Conservation (phyloP, 1,140 invertebrate genomes). For the Conus betulinus region DNA sequence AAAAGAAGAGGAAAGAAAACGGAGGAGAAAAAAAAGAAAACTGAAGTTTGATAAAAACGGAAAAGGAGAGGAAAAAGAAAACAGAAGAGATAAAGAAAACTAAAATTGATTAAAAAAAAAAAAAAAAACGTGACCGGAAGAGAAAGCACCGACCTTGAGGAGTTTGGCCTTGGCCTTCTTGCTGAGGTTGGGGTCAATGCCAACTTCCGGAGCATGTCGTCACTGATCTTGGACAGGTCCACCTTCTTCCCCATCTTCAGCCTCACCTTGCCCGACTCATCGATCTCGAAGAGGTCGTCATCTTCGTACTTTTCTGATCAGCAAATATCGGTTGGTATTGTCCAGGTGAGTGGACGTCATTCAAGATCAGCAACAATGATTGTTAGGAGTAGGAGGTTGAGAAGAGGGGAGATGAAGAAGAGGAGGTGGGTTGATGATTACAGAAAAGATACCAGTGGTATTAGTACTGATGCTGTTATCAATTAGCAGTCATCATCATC, state of each 20-base stretch:
- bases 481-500: too few relatives aligned
- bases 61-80: too few relatives aligned
- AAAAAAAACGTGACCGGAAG: too few relatives aligned
- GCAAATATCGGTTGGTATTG: neutral
- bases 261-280: conserved; percentile 58
- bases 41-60: neutral
- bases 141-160: conserved; percentile 55
- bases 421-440: too few relatives aligned
- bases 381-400: neutral
- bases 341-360: neutral
- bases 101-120: too few relatives aligned
- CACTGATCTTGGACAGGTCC: conserved; percentile 63
- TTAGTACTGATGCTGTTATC: too few relatives aligned
- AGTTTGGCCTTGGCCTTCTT: conserved; percentile 61
- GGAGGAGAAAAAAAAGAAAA: too few relatives aligned
- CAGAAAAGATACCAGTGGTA: too few relatives aligned
- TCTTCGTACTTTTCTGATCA: neutral
- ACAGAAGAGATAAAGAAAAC: too few relatives aligned
- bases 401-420: too few relatives aligned
- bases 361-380: neutral
- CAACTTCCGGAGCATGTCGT: conserved; percentile 59
- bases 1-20: too few relatives aligned
- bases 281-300: conserved; percentile 56
- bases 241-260: conserved; percentile 63
- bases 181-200: conserved; percentile 64